Conservation (phyloP, 2,888 invertebrate species). For the Thecophora atra region DNA sequence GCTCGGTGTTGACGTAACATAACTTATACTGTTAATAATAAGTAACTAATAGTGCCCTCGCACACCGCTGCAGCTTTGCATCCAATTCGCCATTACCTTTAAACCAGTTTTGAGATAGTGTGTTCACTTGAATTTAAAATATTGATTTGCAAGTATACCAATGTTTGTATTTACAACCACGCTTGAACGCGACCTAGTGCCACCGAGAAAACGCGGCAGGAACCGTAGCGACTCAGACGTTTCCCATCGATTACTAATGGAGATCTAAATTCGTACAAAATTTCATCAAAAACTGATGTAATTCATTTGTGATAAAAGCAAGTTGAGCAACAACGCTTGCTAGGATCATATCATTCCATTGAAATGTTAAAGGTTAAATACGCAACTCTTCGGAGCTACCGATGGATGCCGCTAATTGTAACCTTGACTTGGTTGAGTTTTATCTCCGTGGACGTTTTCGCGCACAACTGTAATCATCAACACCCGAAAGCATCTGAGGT, state of each 20-base stretch:
- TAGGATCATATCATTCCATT: not conserved
- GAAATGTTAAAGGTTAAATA: conserved; percentile 20
- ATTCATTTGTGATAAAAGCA: not conserved
- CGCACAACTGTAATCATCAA: conserved; percentile 71
- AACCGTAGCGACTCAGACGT: conserved; percentile 5
- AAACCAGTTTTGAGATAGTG: not conserved
- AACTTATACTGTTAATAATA: not conserved
- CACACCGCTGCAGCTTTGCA: not conserved
- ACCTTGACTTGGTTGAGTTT: conserved; percentile 23
- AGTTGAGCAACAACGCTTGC: conserved; percentile 2
- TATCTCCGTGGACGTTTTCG: conserved; percentile 28
- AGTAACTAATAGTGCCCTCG: not conserved
- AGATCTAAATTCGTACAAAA: conserved; percentile 5
- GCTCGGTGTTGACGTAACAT: not conserved
- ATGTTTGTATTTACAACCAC: not conserved
- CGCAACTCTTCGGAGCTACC: conserved; percentile 3
- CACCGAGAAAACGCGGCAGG: not conserved
- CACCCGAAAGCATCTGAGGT: conserved; percentile 77
- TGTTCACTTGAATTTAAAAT: not conserved
- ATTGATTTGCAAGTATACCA: not conserved
- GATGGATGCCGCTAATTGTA: not conserved
- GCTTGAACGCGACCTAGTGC: not conserved
- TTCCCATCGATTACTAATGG: conserved; percentile 11
- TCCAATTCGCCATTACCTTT: not conserved
- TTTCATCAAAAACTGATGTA: not conserved